Evolutionary conservation across 2,888 invertebrate genomes (phyloP).

Genomic region (Eupithecia tripunctaria): DNA sequence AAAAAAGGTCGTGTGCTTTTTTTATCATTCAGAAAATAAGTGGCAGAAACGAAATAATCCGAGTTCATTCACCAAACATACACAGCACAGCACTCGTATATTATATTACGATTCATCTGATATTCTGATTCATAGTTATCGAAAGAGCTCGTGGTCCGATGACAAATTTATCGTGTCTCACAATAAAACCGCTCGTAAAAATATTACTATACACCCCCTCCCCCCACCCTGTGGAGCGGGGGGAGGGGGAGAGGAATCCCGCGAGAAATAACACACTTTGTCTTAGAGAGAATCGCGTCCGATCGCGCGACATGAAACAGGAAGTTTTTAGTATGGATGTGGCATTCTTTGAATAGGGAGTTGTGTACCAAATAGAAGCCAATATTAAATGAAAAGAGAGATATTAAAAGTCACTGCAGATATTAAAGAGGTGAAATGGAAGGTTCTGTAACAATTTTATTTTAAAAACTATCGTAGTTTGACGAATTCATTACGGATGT

Average conservation of each 20-base stretch:
- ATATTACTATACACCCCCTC: slow-evolving; percentile 67
- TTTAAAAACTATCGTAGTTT: no score
- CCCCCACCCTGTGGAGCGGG: slow-evolving; percentile 31
- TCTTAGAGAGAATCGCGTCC: slow-evolving; percentile 75
- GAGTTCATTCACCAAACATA: not conserved
- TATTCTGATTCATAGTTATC: slow-evolving; percentile 20
- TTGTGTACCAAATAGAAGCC: no score
- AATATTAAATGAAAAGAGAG: not conserved
- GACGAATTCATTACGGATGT: no score
- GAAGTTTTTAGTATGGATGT: slow-evolving; percentile 47
- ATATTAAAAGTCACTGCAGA: not conserved
- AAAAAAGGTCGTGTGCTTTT: no score
- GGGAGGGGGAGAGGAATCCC: slow-evolving; percentile 55
- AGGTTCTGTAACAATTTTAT: no score
- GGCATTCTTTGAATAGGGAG: slow-evolving; percentile 39
- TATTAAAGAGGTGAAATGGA: not conserved
- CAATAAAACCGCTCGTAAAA: slow-evolving; percentile 80
- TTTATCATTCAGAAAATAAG: not conserved
- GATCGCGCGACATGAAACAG: slow-evolving; percentile 57
- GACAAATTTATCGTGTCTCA: slow-evolving; percentile 78
- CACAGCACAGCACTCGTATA: not conserved
- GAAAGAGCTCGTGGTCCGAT: slow-evolving; percentile 53
- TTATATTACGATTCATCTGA: slow-evolving; percentile 13
- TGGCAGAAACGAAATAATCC: not conserved
- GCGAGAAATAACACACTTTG: slow-evolving; percentile 82